phyloP scores from a whole-genome alignment of 2,113 vertebrate species.

The Ameiurus melas region DNA sequence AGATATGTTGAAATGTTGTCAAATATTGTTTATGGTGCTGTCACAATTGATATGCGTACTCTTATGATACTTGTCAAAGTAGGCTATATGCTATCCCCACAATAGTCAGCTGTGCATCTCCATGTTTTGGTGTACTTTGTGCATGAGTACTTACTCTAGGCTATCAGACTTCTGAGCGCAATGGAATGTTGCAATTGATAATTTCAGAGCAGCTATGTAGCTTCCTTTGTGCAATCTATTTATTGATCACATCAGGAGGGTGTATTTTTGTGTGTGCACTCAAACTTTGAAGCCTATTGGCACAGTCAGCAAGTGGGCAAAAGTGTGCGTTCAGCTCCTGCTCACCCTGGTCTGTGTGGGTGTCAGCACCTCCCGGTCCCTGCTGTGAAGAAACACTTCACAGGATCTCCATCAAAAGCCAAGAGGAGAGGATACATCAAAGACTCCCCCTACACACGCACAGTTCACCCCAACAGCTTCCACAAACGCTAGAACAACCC shows the following conservation, averaged over 20 bases:
- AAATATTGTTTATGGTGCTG: constrained; percentile 3
- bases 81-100: neutral
- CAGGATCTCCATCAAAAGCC: constrained; percentile 67
- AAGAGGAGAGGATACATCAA: constrained; percentile 47
- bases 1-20: neutral
- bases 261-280: constrained; percentile 31
- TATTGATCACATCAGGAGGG: constrained; percentile 1
- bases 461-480: constrained; percentile 65
- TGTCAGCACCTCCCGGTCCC: constrained; percentile 62
- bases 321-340: neutral
- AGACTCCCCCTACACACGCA: constrained; percentile 30
- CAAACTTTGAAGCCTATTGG: constrained; percentile 27
- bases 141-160: neutral
- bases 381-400: constrained; percentile 67
- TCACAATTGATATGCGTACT: neutral
- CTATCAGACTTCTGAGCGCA: neutral
- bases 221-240: neutral
- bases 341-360: constrained; percentile 54
- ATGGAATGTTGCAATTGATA: neutral
- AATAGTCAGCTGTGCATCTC: neutral
- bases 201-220: neutral
- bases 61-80: neutral
- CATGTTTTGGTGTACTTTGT: neutral
- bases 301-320: constrained; percentile 16
- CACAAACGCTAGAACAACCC: constrained; percentile 69